phyloP scores from a whole-genome alignment of 2,888 invertebrate species.

The Caenorhabditis zanzibari region DNA sequence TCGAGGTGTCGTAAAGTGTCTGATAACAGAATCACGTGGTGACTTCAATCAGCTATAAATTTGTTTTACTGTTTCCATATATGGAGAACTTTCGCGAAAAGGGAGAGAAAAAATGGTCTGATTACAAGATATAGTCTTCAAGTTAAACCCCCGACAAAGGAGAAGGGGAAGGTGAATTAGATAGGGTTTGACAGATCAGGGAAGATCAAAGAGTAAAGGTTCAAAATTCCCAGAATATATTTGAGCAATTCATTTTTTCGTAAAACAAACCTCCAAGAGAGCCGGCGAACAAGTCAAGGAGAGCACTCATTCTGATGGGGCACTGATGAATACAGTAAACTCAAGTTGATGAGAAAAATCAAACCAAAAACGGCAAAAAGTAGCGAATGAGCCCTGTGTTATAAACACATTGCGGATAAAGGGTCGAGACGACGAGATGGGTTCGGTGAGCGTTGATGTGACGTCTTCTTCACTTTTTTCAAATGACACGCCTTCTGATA shows the following conservation, averaged over 20 bases:
- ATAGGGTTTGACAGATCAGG: conserved; percentile 37
- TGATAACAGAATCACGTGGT: conserved; percentile 24
- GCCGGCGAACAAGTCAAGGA: conserved; percentile 80
- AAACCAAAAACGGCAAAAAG: conserved; percentile 22
- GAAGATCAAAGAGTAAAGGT: conserved; percentile 31
- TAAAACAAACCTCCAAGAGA: conserved; percentile 78
- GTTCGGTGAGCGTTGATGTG: conserved; percentile 41
- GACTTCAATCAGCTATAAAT: not conserved
- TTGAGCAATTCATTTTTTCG: no score
- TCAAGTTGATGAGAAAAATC: not conserved
- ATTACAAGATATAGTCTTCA: conserved; percentile 8
- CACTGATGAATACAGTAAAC: not conserved
- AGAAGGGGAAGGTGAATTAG: conserved; percentile 15
- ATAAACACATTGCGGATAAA: conserved; percentile 47
- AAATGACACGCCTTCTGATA: conserved; percentile 27
- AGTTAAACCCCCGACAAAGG: not conserved
- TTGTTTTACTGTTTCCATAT: not conserved
- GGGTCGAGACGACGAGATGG: conserved; percentile 7
- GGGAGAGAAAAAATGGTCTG: conserved; percentile 30
- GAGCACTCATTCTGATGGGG: conserved; percentile 49
- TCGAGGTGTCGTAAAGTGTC: conserved; percentile 24
- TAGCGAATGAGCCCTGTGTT: conserved; percentile 49
- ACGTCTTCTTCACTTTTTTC: not conserved
- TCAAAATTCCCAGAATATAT: no score
- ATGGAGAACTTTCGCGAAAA: conserved; percentile 27